Evolutionary conservation across 2,888 invertebrate species (phyloP).

Genomic region (Fabriciana adippe): DNA sequence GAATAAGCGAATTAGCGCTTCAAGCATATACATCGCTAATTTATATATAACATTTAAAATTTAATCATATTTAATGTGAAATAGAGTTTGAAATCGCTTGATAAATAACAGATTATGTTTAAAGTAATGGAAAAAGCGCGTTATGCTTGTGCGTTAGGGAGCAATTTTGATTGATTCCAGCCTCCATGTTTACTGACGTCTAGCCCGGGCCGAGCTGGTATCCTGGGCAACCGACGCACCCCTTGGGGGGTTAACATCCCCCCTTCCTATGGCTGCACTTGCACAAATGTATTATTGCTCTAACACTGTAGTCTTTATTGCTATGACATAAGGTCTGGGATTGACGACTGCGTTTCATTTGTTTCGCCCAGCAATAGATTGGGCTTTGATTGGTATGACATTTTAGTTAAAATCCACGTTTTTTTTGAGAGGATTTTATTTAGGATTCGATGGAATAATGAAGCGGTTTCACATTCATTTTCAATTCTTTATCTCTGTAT

Average conservation of each 20-base stretch:
- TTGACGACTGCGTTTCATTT: slow-evolving; percentile 23
- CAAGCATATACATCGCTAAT: slow-evolving; percentile 68
- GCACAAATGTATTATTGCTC: slow-evolving; percentile 44
- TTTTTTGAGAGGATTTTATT: slow-evolving; percentile 14
- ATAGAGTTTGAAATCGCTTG: slow-evolving; percentile 4
- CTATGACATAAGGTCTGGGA: neutral
- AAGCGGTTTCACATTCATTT: slow-evolving; percentile 9
- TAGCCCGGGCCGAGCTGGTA: slow-evolving; percentile 72
- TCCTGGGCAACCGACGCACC: slow-evolving; percentile 65
- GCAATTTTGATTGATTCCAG: slow-evolving; percentile 44
- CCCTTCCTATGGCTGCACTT: slow-evolving; percentile 58
- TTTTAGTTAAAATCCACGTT: slow-evolving; percentile 36
- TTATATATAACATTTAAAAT: slow-evolving; percentile 39
- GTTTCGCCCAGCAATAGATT: slow-evolving; percentile 40
- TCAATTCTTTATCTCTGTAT: too few relatives aligned
- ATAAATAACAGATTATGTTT: neutral
- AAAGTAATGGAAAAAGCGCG: slow-evolving; percentile 16
- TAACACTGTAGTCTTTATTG: slow-evolving; percentile 29
- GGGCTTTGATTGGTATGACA: slow-evolving; percentile 40
- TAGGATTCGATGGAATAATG: slow-evolving; percentile 4
- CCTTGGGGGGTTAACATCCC: slow-evolving; percentile 35
- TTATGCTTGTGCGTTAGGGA: slow-evolving; percentile 42
- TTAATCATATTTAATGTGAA: slow-evolving; percentile 1
- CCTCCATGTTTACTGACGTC: slow-evolving; percentile 57
- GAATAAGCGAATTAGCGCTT: slow-evolving; percentile 74